Base-by-base conservation (phyloP, 2,113 vertebrate species). In the Centropus unirufus region DNA sequence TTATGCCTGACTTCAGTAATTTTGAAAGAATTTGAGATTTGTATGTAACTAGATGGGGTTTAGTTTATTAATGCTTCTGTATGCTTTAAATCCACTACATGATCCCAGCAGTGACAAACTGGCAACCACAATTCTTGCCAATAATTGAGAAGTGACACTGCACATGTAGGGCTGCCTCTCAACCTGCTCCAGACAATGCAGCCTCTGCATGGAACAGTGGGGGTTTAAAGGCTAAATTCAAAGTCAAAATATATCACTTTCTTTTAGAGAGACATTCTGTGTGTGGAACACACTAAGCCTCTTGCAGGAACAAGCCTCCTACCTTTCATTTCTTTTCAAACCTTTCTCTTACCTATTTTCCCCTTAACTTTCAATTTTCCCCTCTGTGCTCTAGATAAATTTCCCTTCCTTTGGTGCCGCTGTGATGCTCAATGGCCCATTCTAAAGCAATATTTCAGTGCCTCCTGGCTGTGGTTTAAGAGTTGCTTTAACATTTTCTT, bases 381-480 rank as follows among this genome's bases (percentile, higher is more conserved):
- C 63, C 30, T 72, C 67, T 63, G 17, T 55, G 58, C 81, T 91
- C 29, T 17, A 19, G 63, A 27, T 55, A 91, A 51, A 46, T 88
- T 93, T 17, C 55, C 62, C 20, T 77, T 93, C 51, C 58, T 87
- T 79, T 39, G 57, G 51, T 83, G 66, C 67, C 2, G 3, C 59
- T 63, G 47, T 22, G 30, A 74, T 75, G 72, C 75, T 90, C 92
- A 83, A 36, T 90, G 79, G 72, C 55, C 77, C 72, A 27, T 89
- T 94, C 58, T 51, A 63, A 76, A 47, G 52, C 72, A 94, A 90
- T 86, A 85, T 85, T 94, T 74, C 90, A 72, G 51, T 94, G 78
- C 81, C 85, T 94, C 39, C 85, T 77, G 70, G 82, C 94, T 85
- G 61, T 86, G 55, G 70, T 70, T 91, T 90, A 77, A 79, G 92